Base-by-base conservation (phyloP, 1,140 invertebrate species). In the Trachymyrmex septentrionalis region DNA sequence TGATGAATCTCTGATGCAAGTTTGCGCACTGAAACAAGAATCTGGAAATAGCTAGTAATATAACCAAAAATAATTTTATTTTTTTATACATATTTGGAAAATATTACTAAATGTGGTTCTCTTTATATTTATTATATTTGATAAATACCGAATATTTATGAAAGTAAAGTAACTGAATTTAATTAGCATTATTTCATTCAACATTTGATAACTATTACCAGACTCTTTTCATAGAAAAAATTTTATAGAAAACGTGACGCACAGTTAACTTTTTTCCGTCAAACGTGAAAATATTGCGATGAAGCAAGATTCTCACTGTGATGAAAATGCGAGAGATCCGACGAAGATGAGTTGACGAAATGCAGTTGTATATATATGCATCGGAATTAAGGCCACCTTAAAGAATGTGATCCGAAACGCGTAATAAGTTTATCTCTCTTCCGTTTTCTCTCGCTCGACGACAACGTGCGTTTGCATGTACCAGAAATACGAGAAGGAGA, bases 401-500 rank as follows among this genome's bases (percentile, higher is more conserved):
- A 61, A 84, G n/a, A 72, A 63, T 73, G 55, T 50, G 38, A 61
- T 38, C 27, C 24, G 38, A 69, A 69, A 61, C 55, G 53, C 4
- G 16, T 75, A 84, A 84, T 75, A 30, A 57, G 24, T 84, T 44
- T 48, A 72, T 63, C 19, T 34, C 55, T 50, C 69, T 48, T 73
- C 55, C 19, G 24, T 75, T 75, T 50, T 48, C 55, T 63, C 38
- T 14, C n/a, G 38, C 80, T 16, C 38, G 80, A 34, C 38, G 69
- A 84, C 67, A 57, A 21, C 53, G 24, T 48, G 48, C 67, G 67
- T 59, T 61, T 48, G 53, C 80, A 27, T 44, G 69, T 34, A 14
- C 48, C 69, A 69, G 80, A 59, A 75, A 84, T 44, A 77, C 61
- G 34, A 86, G 73, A 44, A 75, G 38, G 86, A 77, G 85, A 90